These are phyloP conservation scores for Alethe castanea DNA, from an alignment of 2,113 vertebrate genomes.

Conservation along the genomic window DNA sequence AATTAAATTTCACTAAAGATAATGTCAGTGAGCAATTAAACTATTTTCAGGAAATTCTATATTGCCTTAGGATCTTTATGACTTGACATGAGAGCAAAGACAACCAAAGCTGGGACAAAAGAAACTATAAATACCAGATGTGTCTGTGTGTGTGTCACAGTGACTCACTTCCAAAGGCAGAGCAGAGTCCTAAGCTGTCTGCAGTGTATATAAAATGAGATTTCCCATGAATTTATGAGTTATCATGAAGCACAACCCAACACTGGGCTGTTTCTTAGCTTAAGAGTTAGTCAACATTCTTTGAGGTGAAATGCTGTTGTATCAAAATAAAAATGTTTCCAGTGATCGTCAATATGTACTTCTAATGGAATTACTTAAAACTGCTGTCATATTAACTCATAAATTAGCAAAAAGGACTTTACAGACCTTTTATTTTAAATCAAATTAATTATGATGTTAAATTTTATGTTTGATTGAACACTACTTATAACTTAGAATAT, in stretches of 20 bases:
- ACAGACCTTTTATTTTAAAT: not conserved
- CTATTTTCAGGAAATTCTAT: constrained; percentile 36
- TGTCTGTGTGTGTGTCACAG: not conserved
- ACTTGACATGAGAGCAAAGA: not conserved
- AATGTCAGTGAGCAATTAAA: constrained; percentile 54
- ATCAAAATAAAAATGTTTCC: not conserved
- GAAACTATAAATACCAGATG: constrained; percentile 36
- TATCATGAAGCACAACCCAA: not conserved
- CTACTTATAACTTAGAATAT: not conserved
- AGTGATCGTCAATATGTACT: not conserved
- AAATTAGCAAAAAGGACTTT: not conserved
- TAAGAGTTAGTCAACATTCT: not conserved
- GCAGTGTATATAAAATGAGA: not conserved
- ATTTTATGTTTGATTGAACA: not conserved
- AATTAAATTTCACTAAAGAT: constrained; percentile 25
- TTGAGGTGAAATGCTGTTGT: not conserved
- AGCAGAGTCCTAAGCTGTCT: not conserved
- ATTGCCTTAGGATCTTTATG: constrained; percentile 8
- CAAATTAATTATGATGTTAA: not conserved
- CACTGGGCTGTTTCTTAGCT: not conserved
- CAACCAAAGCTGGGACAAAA: constrained; percentile 39
- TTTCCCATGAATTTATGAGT: not conserved
- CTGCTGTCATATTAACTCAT: not conserved
- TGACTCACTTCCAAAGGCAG: constrained; percentile 1
- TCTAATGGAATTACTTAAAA: not conserved